Evolutionary conservation across 2,113 vertebrate species (phyloP).

Genomic region (Falco punctatus): DNA sequence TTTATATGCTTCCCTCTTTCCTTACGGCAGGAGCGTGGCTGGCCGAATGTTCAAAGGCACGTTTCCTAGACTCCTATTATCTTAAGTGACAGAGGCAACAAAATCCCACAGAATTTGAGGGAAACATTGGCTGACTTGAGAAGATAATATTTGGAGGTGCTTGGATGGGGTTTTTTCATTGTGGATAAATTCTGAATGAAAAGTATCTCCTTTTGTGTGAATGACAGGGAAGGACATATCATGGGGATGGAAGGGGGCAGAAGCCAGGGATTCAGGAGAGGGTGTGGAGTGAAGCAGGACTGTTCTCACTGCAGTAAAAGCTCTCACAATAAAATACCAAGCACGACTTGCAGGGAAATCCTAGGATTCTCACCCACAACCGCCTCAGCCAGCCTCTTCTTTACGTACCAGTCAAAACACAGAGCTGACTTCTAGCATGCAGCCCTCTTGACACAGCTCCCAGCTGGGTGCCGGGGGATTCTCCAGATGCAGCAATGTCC

Average conservation of each 20-base stretch:
- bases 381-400: not conserved
- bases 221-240: not conserved
- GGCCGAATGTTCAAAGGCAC: not conserved
- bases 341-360: not conserved
- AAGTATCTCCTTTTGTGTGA: not conserved
- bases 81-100: not conserved
- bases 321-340: not conserved
- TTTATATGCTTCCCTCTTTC: not conserved
- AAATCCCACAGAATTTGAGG: not conserved
- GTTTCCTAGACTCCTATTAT: not conserved
- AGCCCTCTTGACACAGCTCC: not conserved
- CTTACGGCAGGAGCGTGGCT: not conserved
- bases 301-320: not conserved
- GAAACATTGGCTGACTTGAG: not conserved
- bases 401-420: not conserved
- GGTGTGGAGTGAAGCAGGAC: not conserved
- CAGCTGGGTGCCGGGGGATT: not conserved
- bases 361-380: not conserved
- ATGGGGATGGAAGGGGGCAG: not conserved
- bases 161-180: not conserved
- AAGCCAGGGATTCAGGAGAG: not conserved
- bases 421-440: not conserved
- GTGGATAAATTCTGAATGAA: not conserved
- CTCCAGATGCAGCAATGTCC: rapidly evolving
- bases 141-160: not conserved